Conservation (phyloP, 2,888 invertebrate species). For the Noctuana brunneofusca region DNA sequence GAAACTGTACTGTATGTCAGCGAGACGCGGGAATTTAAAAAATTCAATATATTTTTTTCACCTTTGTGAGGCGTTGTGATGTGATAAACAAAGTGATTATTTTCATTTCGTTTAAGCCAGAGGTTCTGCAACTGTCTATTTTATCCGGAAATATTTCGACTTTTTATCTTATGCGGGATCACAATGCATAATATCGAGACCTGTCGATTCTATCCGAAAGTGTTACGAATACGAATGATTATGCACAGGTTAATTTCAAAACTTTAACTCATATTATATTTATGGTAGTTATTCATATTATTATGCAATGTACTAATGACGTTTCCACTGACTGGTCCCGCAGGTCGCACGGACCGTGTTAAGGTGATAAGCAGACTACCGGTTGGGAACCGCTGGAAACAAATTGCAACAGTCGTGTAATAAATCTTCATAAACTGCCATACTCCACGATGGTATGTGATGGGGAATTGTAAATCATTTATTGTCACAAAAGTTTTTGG, state of each 20-base stretch:
- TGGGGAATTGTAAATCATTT: conserved; percentile 53
- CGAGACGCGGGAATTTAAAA: conserved; percentile 5
- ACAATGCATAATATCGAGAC: no score
- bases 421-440: conserved; percentile 56
- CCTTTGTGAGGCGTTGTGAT: conserved; percentile 1
- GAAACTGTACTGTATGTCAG: conserved; percentile 3
- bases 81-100: conserved; percentile 18
- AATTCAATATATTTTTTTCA: conserved; percentile 4
- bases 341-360: neutral
- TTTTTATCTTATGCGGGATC: no score
- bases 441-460: conserved; percentile 48
- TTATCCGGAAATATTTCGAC: neutral
- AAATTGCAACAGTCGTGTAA: conserved; percentile 37
- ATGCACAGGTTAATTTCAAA: no score
- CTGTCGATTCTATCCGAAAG: neutral
- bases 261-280: neutral
- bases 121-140: neutral
- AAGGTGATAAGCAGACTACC: neutral
- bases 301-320: no score
- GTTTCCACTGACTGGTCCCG: neutral
- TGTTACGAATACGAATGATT: neutral
- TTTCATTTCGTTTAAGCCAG: neutral
- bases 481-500: conserved; percentile 44
- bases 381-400: neutral
- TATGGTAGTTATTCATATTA: no score